Base-by-base conservation (phyloP, 2,797 vertebrate species). In the Macropodus opercularis region DNA sequence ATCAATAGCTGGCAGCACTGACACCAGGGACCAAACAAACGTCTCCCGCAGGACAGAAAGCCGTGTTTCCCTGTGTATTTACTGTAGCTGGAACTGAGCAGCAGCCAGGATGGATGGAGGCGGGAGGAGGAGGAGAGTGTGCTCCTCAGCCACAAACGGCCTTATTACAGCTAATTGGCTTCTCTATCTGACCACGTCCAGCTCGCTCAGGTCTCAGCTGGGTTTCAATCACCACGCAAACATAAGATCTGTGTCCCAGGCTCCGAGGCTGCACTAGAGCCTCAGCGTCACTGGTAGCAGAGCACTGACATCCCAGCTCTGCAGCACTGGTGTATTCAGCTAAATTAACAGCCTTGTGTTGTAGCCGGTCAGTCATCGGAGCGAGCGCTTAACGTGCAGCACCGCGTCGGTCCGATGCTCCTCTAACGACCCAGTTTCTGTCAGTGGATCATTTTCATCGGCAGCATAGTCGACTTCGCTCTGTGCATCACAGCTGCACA, bases 81-180 rank as follows among this genome's bases (percentile, higher is more conserved):
- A 1, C 46, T 42, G 3, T 32, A 2, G 29, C 46, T 44, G 34
- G 52, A 67, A 57, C 65, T 43, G 35, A 46, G 42, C 6, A 10
- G 47, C 21, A 41, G 27, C 19, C 29, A 40, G 36, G 21, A 31
- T 32, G 32, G 6, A 47, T 11, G 5, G 17, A 34, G 34, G 19
- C 10, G 17, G 21, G 22, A 49, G 15, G 17, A 18, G 12, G 34
- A 27, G n/a, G 23, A 18, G 23, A 19, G 51, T 52, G 43, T 46
- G 27, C n/a, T n/a, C n/a, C n/a, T n/a, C n/a, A n/a, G 23, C 29
- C 42, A 56, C 46, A 70, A 63, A 51, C 36, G 41, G 56, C 4
- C 72, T 65, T 72, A 80, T 81, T 69, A 80, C 52, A 52, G 13
- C 72, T 85, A 80, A 84, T 83, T 83, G 81, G 76, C 46, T 77